Evolutionary conservation across 2,888 invertebrate species (phyloP), one percentile per base, ranked within the genome.

Genomic region (Tetragonisca angustula): DNA sequence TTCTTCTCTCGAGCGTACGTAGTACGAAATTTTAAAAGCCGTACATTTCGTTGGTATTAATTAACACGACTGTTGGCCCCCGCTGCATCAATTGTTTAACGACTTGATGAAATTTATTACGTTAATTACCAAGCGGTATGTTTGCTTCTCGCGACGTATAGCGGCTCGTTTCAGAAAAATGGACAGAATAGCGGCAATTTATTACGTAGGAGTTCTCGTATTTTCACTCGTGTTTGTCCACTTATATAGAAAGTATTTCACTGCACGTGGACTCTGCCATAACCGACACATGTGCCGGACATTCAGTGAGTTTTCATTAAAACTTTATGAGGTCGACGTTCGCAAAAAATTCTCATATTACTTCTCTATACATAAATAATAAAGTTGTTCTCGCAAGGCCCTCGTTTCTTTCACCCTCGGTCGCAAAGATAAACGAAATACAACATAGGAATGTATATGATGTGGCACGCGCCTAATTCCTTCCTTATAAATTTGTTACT

Each of bases 261-360:
- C 74, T 76, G 79, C 86, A 79, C 81, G 84, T 69, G 83, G 74
- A 72, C 74, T 69, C 76, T 52, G 70, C 84, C 76, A 89, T 86
- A 83, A 81, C 80, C 81, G 77, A 73, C 89, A 88, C 85, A 81
- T 81, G 89, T 83, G 88, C 81, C 19, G 68, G 61, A 68, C 81
- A 82, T 87, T 80, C 79, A 74, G 77, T 71, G 82, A 84, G 85
- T 85, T 89, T 89, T 89, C 89, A 89, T 89, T 89, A 89, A 89
- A 88, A 89, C 81, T 89, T 89, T 85, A 89, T 79, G 87, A 87
- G 74, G 74, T 81, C 74, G 59, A 50, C 62, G 75, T 62, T 61
- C 59, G 71, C 81, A 76, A 89, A 89, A 88, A 84, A 84, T 68
- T 56, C 56, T 73, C 83, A 65, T 70, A 76, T 79, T 74, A 76